Percentiles rank a stretch among this genome's conserved stretches.
phyloP scores from a whole-genome alignment of 2,113 vertebrate genomes.

The Albula glossodonta region DNA sequence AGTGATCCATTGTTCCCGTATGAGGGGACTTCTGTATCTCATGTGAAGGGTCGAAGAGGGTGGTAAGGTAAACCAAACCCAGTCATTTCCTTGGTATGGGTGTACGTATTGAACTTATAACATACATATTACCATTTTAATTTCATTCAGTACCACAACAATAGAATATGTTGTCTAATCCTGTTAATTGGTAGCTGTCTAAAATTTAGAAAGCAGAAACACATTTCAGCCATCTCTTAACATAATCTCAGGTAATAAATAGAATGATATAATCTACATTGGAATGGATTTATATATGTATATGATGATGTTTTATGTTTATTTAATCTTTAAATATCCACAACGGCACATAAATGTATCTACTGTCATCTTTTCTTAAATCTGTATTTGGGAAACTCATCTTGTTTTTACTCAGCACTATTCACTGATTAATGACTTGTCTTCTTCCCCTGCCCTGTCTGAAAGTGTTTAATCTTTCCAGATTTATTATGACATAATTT shows the following conservation, averaged over 20 bases:
- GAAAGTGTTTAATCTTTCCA: background rate
- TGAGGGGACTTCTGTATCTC: slow-evolving; percentile 50
- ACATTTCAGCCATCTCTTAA: background rate
- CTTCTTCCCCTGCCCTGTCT: background rate
- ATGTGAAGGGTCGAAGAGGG: slow-evolving; percentile 50
- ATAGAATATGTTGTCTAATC: too few species aligned
- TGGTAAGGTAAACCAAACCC: slow-evolving; percentile 7
- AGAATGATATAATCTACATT: background rate
- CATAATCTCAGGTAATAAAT: background rate
- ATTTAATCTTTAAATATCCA: background rate
- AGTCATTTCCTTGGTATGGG: slow-evolving; percentile 1
- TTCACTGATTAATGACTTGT: background rate
- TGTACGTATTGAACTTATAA: background rate
- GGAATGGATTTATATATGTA: background rate
- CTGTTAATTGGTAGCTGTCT: too few species aligned
- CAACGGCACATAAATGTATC: background rate
- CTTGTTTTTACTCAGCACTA: background rate
- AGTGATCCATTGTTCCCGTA: slow-evolving; percentile 74
- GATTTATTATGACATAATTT: background rate
- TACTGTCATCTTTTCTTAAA: background rate
- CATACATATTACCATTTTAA: background rate
- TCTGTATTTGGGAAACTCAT: background rate
- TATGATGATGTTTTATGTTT: background rate
- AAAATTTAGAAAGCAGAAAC: background rate
- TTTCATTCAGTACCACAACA: background rate